A percentile compares a stretch with the other conserved stretches of the same genome.
phyloP scores from a whole-genome alignment of 2,797 vertebrate species.

The Bradypodion ventrale region DNA sequence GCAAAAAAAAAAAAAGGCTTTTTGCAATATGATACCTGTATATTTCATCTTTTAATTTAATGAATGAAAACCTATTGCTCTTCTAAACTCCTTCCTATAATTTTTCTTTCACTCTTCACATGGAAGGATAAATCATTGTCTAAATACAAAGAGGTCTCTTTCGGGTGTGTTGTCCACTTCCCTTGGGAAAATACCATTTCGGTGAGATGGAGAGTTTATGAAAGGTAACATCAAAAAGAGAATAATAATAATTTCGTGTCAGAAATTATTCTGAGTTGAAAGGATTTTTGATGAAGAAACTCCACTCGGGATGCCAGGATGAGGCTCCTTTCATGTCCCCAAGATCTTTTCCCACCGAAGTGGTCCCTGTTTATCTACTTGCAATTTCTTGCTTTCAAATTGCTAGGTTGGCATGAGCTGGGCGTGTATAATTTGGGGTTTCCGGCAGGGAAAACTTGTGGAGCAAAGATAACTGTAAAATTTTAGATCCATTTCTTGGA shows the following conservation, averaged over 20 bases:
- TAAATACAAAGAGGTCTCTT: constrained; percentile 75
- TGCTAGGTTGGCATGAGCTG: too few relatives aligned
- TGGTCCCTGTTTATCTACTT: too few relatives aligned
- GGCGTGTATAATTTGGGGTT: neutral
- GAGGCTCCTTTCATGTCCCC: too few relatives aligned
- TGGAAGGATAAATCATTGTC: constrained; percentile 76
- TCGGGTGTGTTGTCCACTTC: constrained; percentile 56
- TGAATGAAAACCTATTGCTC: constrained; percentile 80
- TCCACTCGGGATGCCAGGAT: too few relatives aligned
- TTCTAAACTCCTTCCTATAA: constrained; percentile 64
- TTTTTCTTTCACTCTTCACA: constrained; percentile 65
- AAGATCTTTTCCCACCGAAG: too few relatives aligned
- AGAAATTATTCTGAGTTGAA: too few relatives aligned
- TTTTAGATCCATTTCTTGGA: neutral
- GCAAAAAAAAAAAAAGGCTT: constrained; percentile 75
- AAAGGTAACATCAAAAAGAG: neutral
- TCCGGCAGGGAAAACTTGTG: neutral
- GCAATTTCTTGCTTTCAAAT: too few relatives aligned
- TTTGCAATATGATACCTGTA: constrained; percentile 93
- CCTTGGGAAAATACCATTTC: constrained; percentile 12
- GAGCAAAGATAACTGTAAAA: neutral
- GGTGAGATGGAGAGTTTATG: neutral
- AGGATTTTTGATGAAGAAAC: too few relatives aligned
- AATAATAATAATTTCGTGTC: too few relatives aligned
- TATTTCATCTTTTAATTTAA: constrained; percentile 88